A percentile compares a stretch with the other conserved stretches of the same genome.
Evolutionary conservation across 2,888 invertebrate genomes (phyloP).

Genomic region (Xestoiulus laeticollis): DNA sequence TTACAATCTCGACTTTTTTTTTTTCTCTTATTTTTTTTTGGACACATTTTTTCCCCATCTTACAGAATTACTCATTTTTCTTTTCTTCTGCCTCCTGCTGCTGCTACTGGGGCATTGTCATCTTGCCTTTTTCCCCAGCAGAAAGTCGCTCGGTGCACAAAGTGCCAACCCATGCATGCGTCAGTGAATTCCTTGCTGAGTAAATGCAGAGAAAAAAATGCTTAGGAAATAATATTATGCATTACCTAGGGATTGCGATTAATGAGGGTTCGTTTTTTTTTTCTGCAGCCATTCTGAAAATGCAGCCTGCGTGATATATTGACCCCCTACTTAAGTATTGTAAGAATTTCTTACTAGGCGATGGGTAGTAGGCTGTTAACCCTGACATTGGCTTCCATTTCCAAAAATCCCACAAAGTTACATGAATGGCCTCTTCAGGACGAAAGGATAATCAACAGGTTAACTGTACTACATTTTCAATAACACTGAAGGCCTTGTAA

Average conservation of each 20-base stretch:
- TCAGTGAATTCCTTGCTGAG: slow-evolving; percentile 3
- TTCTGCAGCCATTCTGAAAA: slow-evolving; percentile 10
- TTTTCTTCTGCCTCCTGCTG: slow-evolving; percentile 29
- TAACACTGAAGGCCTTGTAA: too few species aligned
- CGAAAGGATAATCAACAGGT: too few species aligned
- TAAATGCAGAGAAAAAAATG: slow-evolving; percentile 20
- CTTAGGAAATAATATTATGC: slow-evolving; percentile 29
- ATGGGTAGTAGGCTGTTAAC: background rate
- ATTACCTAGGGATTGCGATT: slow-evolving; percentile 28
- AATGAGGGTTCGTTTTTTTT: slow-evolving; percentile 16
- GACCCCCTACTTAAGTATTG: slow-evolving; percentile 8
- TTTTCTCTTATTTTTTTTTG: slow-evolving; percentile 31
- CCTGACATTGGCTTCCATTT: background rate
- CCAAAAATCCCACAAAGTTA: background rate
- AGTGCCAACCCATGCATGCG: slow-evolving; percentile 34
- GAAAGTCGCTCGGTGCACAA: background rate
- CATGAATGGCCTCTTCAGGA: background rate
- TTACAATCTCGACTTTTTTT: slow-evolving; percentile 32
- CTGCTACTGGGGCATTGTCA: background rate
- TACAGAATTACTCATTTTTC: slow-evolving; percentile 21
- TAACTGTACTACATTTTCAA: too few species aligned
- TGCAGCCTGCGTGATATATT: slow-evolving; percentile 25
- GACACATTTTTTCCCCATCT: slow-evolving; percentile 7
- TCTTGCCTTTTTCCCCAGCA: slow-evolving; percentile 32
- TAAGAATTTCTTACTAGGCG: background rate